Percentiles rank a stretch among this genome's conserved stretches.
Evolutionary conservation across 2,888 invertebrate species (phyloP).

Genomic region (Mactromeris polynyma): DNA sequence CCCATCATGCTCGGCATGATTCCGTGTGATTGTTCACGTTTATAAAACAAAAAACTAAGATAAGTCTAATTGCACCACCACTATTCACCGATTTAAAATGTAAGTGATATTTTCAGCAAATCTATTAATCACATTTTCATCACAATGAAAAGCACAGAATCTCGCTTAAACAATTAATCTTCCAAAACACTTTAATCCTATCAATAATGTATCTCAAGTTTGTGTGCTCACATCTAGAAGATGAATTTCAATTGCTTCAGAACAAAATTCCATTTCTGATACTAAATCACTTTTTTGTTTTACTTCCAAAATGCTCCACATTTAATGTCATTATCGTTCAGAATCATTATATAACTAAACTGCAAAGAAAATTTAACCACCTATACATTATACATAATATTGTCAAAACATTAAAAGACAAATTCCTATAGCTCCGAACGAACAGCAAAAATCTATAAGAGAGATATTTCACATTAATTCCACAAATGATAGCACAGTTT

Average conservation of each 20-base stretch:
- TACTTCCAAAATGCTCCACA: neutral
- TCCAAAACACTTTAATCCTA: neutral
- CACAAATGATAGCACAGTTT: neutral
- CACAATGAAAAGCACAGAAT: neutral
- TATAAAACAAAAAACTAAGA: neutral
- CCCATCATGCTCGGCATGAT: slow-evolving; percentile 51
- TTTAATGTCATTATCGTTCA: neutral
- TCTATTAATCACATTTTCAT: slow-evolving; percentile 1
- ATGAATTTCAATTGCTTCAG: neutral
- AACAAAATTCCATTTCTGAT: neutral
- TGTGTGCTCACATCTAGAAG: neutral
- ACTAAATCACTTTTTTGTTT: neutral
- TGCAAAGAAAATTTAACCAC: too few species aligned
- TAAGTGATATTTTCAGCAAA: neutral
- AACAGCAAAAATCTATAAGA: too few species aligned
- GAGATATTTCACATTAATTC: too few species aligned
- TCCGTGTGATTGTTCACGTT: neutral
- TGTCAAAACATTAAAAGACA: too few species aligned
- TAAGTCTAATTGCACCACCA: neutral
- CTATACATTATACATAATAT: too few species aligned
- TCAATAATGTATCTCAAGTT: neutral
- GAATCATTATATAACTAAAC: neutral
- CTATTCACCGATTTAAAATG: neutral
- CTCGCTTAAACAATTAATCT: neutral
- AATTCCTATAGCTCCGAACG: too few species aligned